These are phyloP conservation scores for Microcebus murinus DNA, from an alignment of 2,113 vertebrate genomes.

Conservation along the genomic window DNA sequence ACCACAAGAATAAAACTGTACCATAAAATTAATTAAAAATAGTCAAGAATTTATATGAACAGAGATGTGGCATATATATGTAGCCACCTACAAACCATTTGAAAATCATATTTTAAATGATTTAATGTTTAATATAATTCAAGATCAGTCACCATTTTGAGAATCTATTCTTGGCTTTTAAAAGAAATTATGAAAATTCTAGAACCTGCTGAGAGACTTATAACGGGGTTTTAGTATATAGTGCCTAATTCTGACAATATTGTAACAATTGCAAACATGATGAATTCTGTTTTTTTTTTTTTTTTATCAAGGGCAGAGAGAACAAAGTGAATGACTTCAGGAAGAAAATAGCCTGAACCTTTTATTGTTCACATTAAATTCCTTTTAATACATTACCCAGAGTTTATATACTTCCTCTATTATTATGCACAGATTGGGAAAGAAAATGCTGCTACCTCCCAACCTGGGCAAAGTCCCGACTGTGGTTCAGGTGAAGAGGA, in stretches of 20 bases:
- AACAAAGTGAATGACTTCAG: not conserved
- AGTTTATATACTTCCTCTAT: not conserved
- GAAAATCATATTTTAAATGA: not conserved
- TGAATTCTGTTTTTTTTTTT: not conserved
- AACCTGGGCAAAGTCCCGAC: not conserved
- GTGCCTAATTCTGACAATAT: not conserved
- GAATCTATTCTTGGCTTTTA: not conserved
- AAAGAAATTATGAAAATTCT: not conserved
- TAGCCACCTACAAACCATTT: not conserved
- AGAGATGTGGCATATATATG: not conserved
- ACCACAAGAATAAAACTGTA: not conserved
- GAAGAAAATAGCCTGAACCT: not conserved
- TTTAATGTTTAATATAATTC: not conserved
- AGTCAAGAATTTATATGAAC: not conserved
- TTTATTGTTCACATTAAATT: conserved; percentile 1
- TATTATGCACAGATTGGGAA: not conserved
- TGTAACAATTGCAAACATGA: not conserved
- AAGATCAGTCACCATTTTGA: not conserved
- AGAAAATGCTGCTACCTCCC: not conserved
- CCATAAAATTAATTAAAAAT: conserved; percentile 4
- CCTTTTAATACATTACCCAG: not conserved
- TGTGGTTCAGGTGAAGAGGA: not conserved
- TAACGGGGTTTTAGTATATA: not conserved
- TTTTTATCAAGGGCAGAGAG: not conserved
- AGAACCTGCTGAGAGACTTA: not conserved